Conservation (phyloP, 23 tunicate species). For the Corella eumyota region DNA sequence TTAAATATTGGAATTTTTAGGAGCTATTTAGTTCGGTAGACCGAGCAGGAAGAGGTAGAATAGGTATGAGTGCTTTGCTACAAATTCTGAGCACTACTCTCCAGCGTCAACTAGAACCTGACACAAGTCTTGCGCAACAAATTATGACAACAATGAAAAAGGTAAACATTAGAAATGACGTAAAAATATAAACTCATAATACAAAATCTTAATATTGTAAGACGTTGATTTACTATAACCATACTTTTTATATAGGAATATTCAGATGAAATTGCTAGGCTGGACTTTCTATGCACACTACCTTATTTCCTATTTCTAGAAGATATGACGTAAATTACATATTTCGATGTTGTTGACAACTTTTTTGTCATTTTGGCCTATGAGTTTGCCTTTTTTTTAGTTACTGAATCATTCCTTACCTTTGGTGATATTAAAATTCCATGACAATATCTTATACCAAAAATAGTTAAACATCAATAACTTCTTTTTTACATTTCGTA, state of each 20-base stretch:
- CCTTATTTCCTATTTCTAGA: constrained; percentile 68
- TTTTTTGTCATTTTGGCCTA: too few species aligned
- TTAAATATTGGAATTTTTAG: constrained; percentile 3
- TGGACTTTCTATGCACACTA: constrained; percentile 54
- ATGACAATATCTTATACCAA: too few species aligned
- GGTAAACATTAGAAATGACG: too few species aligned
- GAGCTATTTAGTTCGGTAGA: constrained; percentile 67
- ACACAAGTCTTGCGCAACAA: constrained; percentile 46
- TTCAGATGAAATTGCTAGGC: constrained; percentile 30
- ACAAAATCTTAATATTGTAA: background rate
- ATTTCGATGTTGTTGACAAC: too few species aligned
- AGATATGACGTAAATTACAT: constrained; percentile 59
- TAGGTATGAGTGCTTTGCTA: constrained; percentile 56
- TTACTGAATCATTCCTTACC: too few species aligned
- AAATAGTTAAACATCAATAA: too few species aligned
- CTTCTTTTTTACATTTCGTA: too few species aligned
- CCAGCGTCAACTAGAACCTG: constrained; percentile 58
- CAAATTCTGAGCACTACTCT: constrained; percentile 60
- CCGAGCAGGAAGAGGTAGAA: constrained; percentile 68
- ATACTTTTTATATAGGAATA: constrained; percentile 43
- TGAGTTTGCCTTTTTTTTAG: too few species aligned
- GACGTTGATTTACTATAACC: background rate
- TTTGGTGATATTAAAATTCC: too few species aligned
- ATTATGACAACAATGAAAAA: constrained; percentile 62
- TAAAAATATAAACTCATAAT: too few species aligned